Percentiles rank a stretch among this genome's conserved stretches.
Conservation (phyloP, 2,797 vertebrate species). For the Gallinago nigripennis region DNA sequence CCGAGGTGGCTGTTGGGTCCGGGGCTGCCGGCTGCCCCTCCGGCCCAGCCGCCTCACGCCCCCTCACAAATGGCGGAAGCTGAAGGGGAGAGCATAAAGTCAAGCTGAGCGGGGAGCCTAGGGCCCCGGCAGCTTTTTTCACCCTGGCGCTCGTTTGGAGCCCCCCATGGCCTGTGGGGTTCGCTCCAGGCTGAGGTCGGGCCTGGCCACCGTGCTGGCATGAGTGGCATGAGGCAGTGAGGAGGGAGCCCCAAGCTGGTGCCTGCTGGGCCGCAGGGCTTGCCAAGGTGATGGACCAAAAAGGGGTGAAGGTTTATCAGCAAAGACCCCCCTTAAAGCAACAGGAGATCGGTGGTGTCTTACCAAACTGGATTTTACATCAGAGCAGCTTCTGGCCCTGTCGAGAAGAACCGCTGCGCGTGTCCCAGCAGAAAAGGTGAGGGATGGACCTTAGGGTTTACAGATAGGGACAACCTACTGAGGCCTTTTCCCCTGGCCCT, state of each 20-base stretch:
- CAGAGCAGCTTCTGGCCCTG: background rate
- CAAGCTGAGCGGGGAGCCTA: background rate
- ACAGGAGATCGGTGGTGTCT: background rate
- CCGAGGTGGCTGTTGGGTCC: background rate
- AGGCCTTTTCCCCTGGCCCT: background rate
- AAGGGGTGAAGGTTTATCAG: background rate
- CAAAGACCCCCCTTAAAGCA: background rate
- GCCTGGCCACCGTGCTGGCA: accelerated
- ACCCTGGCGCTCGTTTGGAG: background rate
- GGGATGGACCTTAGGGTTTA: background rate
- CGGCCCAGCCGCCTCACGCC: background rate
- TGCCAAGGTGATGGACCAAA: accelerated
- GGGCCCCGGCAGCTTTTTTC: background rate
- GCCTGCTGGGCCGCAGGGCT: background rate
- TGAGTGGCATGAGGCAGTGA: accelerated
- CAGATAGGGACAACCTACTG: background rate
- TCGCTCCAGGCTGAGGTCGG: accelerated
- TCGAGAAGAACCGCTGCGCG: accelerated
- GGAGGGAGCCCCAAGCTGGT: background rate
- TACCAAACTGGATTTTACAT: background rate
- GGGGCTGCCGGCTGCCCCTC: background rate
- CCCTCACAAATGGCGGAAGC: background rate
- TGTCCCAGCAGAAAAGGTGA: background rate
- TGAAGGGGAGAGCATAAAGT: background rate
- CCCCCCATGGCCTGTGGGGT: too few relatives aligned